These are phyloP conservation scores for Drosophila tanythrix DNA, from an alignment of 2,888 invertebrate genomes.

Conservation along the genomic window DNA sequence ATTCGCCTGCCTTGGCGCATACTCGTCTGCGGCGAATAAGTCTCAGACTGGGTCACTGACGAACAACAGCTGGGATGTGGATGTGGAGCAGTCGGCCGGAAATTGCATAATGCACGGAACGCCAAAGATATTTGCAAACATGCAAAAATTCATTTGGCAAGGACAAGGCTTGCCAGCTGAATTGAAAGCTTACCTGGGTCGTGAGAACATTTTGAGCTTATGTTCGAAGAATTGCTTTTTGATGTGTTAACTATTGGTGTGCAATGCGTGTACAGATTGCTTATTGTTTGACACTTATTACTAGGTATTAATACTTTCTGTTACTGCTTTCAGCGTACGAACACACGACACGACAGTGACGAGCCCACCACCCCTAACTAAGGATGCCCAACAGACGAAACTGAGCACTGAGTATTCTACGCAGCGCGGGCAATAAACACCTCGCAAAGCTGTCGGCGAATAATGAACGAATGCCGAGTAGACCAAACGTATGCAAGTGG, in stretches of 20 bases:
- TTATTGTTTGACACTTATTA: slow-evolving; percentile 52
- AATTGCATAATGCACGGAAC: slow-evolving; percentile 63
- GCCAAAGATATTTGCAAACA: slow-evolving; percentile 40
- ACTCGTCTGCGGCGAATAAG: slow-evolving; percentile 54
- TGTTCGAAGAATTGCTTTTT: slow-evolving; percentile 58
- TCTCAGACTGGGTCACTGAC: slow-evolving; percentile 66
- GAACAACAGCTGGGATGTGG: slow-evolving; percentile 69
- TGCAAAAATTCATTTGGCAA: slow-evolving; percentile 42
- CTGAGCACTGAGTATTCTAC: slow-evolving; percentile 46
- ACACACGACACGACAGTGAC: slow-evolving; percentile 41
- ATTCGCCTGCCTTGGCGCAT: slow-evolving; percentile 52
- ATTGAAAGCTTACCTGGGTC: slow-evolving; percentile 79
- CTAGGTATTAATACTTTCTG: slow-evolving; percentile 57
- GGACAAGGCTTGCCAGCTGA: slow-evolving; percentile 1
- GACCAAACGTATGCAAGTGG: slow-evolving; percentile 1
- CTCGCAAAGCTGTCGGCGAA: slow-evolving; percentile 52
- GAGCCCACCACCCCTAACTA: slow-evolving; percentile 41
- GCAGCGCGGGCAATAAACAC: slow-evolving; percentile 39
- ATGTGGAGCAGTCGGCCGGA: slow-evolving; percentile 23
- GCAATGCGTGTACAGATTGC: slow-evolving; percentile 11
- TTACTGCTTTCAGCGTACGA: slow-evolving; percentile 26
- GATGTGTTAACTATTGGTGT: slow-evolving; percentile 38
- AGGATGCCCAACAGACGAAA: slow-evolving; percentile 39
- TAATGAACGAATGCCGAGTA: slow-evolving; percentile 47
- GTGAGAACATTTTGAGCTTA: slow-evolving; percentile 78